phyloP scores from a whole-genome alignment of 2,888 invertebrate genomes.

The Copidosoma aretas region DNA sequence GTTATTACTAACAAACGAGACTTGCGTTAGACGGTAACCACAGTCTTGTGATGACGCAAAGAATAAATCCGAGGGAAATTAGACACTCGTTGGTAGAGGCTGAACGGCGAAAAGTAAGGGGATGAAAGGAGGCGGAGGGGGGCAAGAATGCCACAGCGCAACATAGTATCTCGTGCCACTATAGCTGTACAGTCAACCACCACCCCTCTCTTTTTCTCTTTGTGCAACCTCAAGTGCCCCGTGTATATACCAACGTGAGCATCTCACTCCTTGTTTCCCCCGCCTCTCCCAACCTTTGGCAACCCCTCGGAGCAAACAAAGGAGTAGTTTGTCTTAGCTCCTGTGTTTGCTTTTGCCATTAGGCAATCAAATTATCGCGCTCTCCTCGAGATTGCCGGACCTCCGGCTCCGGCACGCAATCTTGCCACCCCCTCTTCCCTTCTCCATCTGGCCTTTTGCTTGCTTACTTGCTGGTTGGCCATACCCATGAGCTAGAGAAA shows the following conservation, averaged over 20 bases:
- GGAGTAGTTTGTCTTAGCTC: conserved; percentile 38
- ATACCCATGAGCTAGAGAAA: conserved; percentile 8
- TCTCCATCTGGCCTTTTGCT: not conserved
- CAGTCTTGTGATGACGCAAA: conserved; percentile 1
- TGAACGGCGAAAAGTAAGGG: too few species aligned
- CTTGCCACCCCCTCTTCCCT: conserved; percentile 16
- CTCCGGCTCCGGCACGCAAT: conserved; percentile 36
- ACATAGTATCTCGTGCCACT: not conserved
- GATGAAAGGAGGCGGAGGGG: not conserved
- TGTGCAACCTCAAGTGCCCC: too few species aligned
- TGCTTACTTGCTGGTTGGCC: not conserved
- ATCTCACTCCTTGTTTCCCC: not conserved
- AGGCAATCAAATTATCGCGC: conserved; percentile 51
- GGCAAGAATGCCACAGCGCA: not conserved
- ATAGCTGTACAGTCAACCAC: too few species aligned
- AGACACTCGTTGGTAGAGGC: conserved; percentile 11
- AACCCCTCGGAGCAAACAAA: not conserved
- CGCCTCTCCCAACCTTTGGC: not conserved
- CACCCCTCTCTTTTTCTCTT: too few species aligned
- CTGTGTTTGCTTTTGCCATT: conserved; percentile 47
- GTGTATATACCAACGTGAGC: too few species aligned
- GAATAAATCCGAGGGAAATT: conserved; percentile 13
- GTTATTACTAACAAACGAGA: not conserved
- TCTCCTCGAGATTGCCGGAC: conserved; percentile 47
- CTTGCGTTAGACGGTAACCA: not conserved